Evolutionary conservation across 2,888 invertebrate genomes (phyloP).

Genomic region (Pasiphila rectangulata): DNA sequence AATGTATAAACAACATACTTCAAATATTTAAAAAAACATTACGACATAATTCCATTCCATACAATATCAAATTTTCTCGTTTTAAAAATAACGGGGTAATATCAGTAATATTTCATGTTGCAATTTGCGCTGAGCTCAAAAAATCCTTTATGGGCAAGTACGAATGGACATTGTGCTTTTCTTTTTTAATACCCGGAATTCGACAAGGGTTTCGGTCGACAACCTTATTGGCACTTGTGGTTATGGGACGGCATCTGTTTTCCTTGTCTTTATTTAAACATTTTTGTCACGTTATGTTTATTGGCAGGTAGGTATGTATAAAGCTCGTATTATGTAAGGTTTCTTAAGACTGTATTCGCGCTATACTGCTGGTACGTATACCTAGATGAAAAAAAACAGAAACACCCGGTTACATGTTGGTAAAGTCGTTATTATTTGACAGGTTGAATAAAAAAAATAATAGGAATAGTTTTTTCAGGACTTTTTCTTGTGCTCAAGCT

Average conservation of each 20-base stretch:
- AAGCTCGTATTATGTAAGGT: not conserved
- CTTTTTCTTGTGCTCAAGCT: too few relatives aligned
- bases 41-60: too few relatives aligned
- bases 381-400: too few relatives aligned
- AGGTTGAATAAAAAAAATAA: too few relatives aligned
- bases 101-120: conserved; percentile 9
- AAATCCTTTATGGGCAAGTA: conserved; percentile 9
- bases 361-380: too few relatives aligned
- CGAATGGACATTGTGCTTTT: conserved; percentile 11
- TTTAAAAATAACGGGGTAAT: conserved; percentile 1
- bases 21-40: too few relatives aligned
- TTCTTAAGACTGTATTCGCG: not conserved
- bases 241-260: conserved; percentile 13
- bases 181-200: conserved; percentile 25
- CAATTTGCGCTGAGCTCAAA: conserved; percentile 2
- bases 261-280: conserved; percentile 13
- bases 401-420: too few relatives aligned
- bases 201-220: conserved; percentile 20
- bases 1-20: too few relatives aligned
- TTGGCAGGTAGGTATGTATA: not conserved
- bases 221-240: conserved; percentile 13
- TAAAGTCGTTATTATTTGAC: too few relatives aligned
- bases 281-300: not conserved
- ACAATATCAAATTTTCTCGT: not conserved
- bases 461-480: too few relatives aligned